Base-by-base conservation (phyloP, 2,888 invertebrate genomes). In the Acanthosepion lycidas region DNA sequence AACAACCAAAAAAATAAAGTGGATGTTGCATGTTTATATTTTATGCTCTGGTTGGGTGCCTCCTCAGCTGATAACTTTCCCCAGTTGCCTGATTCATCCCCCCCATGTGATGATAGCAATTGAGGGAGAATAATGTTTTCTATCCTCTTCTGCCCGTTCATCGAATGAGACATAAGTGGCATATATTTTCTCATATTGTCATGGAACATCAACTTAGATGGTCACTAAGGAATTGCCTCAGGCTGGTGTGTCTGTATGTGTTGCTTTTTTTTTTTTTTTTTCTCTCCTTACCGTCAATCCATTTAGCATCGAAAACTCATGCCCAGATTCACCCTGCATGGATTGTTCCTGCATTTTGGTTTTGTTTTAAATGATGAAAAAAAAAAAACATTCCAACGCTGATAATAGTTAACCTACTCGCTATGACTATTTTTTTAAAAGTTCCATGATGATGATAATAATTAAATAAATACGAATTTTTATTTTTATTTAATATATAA, bases 191-290 rank as follows among this genome's bases (percentile, higher is more conserved):
- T 0, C 78, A 78, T 78, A n/a, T n/a, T 78, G 78, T 78, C 78
- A 78, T 78, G 78, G n/a, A 78, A 78, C 78, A n/a, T 78, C 78
- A 78, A 78, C n/a, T 78, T 78, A 78, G n/a, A n/a, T 12, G n/a
- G 78, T 78, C 78, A 78, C n/a, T 78, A 78, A n/a, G 78, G 78
- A 78, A 78, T 78, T 78, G n/a, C n/a, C n/a, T 4, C 12, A 9
- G 33, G n/a, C 78, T 78, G 1, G 0, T 94, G 6, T 42, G 42
- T 42, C 42, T 42, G 42, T 42, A 42, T 42, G 42, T 42, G 42
- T 42, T 42, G 42, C 42, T 42, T 42, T 42, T 42, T 42, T 42
- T 42, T 42, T 42, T 42, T 2, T 42, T 53, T n/a, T 53, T 33
- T 33, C 1, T 33, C 1, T 78, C n/a, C 28, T n/a, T 78, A n/a